Evolutionary conservation across 2,113 vertebrate species (phyloP).

Genomic region (Corydoras sp.): DNA sequence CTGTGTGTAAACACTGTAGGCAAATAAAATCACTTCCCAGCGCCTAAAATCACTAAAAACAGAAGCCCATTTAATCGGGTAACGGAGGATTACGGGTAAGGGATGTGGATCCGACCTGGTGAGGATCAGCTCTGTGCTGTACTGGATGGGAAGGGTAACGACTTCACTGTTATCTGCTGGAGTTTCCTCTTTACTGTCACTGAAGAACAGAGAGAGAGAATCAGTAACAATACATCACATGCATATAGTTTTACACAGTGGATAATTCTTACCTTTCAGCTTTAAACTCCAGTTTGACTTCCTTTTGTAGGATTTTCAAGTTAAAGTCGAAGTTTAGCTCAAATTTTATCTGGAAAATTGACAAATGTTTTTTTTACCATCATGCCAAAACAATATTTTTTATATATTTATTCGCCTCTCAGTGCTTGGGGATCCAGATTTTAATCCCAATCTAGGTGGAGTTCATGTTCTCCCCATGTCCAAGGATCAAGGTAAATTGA

Average conservation of each 20-base stretch:
- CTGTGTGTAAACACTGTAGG: no score
- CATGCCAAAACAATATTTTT: not conserved
- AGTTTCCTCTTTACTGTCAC: slow-evolving; percentile 70
- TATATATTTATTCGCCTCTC: not conserved
- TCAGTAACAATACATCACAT: not conserved
- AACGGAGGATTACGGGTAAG: no score
- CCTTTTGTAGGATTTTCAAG: slow-evolving; percentile 66
- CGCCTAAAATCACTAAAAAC: no score
- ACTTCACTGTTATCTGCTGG: slow-evolving; percentile 61
- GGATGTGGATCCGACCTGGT: slow-evolving; percentile 62
- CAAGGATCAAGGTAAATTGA: no score
- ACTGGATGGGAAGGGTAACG: slow-evolving; percentile 64
- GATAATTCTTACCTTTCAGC: slow-evolving; percentile 62
- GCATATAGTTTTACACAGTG: not conserved
- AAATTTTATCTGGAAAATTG: slow-evolving; percentile 67
- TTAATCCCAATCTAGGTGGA: no score
- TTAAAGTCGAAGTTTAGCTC: slow-evolving; percentile 78
- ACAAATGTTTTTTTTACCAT: not conserved
- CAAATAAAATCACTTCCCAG: no score
- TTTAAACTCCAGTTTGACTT: slow-evolving; percentile 60
- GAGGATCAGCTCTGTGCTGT: slow-evolving; percentile 75
- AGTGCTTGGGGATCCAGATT: not conserved
- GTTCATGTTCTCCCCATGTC: no score
- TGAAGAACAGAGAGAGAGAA: slow-evolving; percentile 40
- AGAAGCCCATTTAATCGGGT: no score